These are phyloP conservation scores for Hesperia comma DNA, from an alignment of 2,888 invertebrate species.

Conservation along the genomic window DNA sequence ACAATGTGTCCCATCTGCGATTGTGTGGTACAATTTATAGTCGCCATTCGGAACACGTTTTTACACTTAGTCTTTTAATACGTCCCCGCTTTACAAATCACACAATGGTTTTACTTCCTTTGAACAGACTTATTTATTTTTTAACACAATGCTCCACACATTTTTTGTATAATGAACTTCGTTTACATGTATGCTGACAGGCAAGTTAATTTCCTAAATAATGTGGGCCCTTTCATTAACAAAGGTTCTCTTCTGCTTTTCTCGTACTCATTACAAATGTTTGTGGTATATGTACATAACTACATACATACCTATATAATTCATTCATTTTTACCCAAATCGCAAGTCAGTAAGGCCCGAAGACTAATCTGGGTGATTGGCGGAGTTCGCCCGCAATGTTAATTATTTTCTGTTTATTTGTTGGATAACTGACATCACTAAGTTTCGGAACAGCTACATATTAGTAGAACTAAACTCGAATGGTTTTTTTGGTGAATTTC, in stretches of 20 bases:
- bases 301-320: no score
- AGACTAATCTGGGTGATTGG: neutral
- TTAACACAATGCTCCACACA: constrained; percentile 21
- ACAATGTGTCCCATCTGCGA: constrained; percentile 60
- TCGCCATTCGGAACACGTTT: constrained; percentile 45
- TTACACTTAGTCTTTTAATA: constrained; percentile 39
- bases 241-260: neutral
- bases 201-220: constrained; percentile 9
- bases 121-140: constrained; percentile 35
- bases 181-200: constrained; percentile 19
- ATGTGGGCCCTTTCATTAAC: constrained; percentile 1
- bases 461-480: no score
- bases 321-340: neutral
- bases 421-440: no score
- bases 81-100: constrained; percentile 31
- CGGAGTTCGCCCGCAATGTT: neutral
- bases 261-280: neutral
- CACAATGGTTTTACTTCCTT: constrained; percentile 32
- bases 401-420: no score
- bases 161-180: constrained; percentile 21
- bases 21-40: constrained; percentile 63
- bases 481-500: no score
- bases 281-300: neutral
- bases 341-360: neutral
- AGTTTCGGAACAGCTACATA: no score